A percentile compares a stretch with the other conserved stretches of the same genome.
phyloP scores from a whole-genome alignment of 2,113 vertebrate species.

The Pongo pygmaeus region DNA sequence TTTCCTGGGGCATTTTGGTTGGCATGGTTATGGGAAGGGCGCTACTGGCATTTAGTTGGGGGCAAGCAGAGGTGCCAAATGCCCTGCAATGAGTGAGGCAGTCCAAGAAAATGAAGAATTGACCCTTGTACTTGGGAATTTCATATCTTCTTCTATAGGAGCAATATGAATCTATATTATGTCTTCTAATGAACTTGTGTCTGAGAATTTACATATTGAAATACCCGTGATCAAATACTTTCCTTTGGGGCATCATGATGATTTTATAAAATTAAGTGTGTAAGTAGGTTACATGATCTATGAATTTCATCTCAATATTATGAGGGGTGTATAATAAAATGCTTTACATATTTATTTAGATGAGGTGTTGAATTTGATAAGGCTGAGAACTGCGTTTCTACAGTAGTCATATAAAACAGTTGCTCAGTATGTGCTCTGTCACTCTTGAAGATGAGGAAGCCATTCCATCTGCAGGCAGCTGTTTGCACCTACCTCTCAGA shows the following conservation, averaged over 20 bases:
- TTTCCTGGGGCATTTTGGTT: neutral
- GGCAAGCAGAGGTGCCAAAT: neutral
- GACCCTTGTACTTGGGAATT: neutral
- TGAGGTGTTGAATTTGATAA: neutral
- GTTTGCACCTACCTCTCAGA: neutral
- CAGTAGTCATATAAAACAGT: neutral
- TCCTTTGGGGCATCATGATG: neutral
- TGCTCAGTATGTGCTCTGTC: neutral
- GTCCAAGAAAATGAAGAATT: neutral
- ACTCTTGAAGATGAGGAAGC: neutral
- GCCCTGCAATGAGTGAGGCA: neutral
- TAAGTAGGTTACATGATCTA: neutral
- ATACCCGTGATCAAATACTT: neutral
- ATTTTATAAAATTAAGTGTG: neutral
- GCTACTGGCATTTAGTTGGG: neutral
- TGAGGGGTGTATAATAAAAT: neutral
- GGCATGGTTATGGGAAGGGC: neutral
- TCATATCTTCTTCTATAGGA: neutral
- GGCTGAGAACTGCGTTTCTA: neutral
- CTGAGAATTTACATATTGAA: neutral
- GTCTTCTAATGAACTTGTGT: neutral
- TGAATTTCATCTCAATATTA: slow-evolving; percentile 14
- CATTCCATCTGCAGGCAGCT: neutral
- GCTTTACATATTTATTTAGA: neutral
- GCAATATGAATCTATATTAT: neutral